Base-by-base conservation (phyloP, 2,113 vertebrate genomes). In the Siphamia tubifer region DNA sequence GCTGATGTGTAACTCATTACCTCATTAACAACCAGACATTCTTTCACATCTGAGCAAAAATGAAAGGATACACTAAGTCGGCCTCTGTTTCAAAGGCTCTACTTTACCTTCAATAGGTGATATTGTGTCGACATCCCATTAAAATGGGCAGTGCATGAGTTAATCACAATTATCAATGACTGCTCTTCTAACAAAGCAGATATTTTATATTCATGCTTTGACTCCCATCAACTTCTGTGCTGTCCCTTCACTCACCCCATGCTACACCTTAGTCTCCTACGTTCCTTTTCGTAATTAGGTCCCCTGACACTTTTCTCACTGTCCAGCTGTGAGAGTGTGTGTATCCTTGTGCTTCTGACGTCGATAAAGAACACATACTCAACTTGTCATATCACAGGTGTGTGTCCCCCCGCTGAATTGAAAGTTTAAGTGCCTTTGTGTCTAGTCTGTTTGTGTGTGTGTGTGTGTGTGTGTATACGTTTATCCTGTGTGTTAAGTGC, bases 251-350 rank as follows among this genome's bases (percentile, higher is more conserved):
- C 34, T 81, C 38, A 63, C 62, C 44, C 61, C 48, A 28, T 66
- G 47, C 72, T 82, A 35, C 60, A 70, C 49, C 67, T 64, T 21
- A 6, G 48, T 73, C 54, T 55, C 35, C 24, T 40, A 57, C 40
- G 32, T 69, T 49, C 34, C 55, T 65, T 20, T 56, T 76, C 8
- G 2, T 89, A 89, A 91, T 87, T 75, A 82, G 79, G 15, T 89
- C 87, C 79, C 83, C 60, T 51, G 84, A 71, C 65, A 76, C 58
- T 3, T 39, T 72, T 35, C 62, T 36, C 32, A 61, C 58, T 77
- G 68, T 77, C 82, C 86, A 81, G 76, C 57, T 84, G 57, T 51
- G 72, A 19, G 70, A 9, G 21, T 60, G 67, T 51, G 38, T 65
- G 54, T 62, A 31, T 71, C 66, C 45, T 63, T 74, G 63, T 34